Base-by-base conservation (phyloP, 2,888 invertebrate genomes). In the Drosophila dives region DNA sequence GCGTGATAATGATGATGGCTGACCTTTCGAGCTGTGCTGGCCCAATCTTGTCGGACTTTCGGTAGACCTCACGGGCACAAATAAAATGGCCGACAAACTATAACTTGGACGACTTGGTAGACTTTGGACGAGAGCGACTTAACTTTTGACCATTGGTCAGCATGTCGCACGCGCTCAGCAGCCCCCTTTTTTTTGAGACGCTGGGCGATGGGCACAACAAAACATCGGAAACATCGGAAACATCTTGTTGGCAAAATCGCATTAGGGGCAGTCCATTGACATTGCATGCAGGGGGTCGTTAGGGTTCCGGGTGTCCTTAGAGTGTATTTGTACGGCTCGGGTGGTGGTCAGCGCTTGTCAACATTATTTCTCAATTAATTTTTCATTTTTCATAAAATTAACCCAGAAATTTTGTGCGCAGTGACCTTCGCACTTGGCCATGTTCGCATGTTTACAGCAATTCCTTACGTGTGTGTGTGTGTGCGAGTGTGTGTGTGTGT, bases 121-220 rank as follows among this genome's bases (percentile, higher is more conserved):
- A 64, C 36, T 42, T 42, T 15, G 62, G 40, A 11, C 38, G 42
- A 50, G 60, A 54, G 67, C 55, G 74, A 77, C 70, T 77, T 92
- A 92, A 92, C 93, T 92, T 90, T 89, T 92, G 92, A 91, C 92
- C 92, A 91, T 72, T 92, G 92, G 92, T 86, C 91, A 92, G 78
- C 61, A 63, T 70, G 45, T 26, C 81, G 90, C 85, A 86, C 86
- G 90, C 80, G 83, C 75, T 75, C 56, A 59, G 23, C 70, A 20
- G 12, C 26, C 12, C n/a, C 20, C 20, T 11, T 42, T 10, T 42
- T 10, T 2, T 33, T 23, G 60, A 78, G 81, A 80, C 81, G 72
- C 61, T 64, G 49, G 34, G 53, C 53, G 15, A 51, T 45, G 45
- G 23, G 45, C 51, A 51, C n/a, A 20, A 53, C 53, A 53, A 53